These are phyloP conservation scores for Lichenostomus cassidix DNA, from an alignment of 2,113 vertebrate species.

Conservation along the genomic window DNA sequence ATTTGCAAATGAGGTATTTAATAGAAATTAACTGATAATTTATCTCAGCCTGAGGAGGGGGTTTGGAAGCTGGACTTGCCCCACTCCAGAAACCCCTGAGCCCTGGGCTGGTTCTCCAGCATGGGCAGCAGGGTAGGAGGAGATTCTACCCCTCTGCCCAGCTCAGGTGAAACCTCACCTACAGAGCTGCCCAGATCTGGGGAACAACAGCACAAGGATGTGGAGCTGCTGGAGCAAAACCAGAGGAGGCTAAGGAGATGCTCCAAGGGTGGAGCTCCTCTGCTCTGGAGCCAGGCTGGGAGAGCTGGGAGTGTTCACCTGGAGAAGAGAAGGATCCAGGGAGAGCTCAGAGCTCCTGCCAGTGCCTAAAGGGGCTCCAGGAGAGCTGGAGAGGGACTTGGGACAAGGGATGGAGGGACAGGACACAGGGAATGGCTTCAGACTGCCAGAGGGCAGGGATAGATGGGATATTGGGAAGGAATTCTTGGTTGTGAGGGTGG, in stretches of 20 bases:
- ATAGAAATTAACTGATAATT: not conserved
- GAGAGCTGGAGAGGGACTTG: not conserved
- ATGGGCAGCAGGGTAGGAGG: not conserved
- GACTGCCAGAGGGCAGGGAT: not conserved
- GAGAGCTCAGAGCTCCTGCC: too few species aligned
- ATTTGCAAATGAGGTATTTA: not conserved
- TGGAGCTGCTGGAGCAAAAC: not conserved
- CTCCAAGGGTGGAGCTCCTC: not conserved
- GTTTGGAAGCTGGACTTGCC: not conserved
- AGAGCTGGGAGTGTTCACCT: not conserved
- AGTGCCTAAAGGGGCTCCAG: not conserved
- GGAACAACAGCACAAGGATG: rapidly evolving
- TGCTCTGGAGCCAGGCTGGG: not conserved
- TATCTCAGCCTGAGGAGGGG: not conserved
- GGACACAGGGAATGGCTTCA: not conserved
- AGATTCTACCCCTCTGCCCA: not conserved
- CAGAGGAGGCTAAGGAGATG: not conserved
- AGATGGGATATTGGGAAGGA: not conserved
- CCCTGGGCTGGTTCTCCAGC: not conserved
- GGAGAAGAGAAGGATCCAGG: too few species aligned
- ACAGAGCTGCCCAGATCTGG: not conserved
- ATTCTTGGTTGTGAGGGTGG: rapidly evolving
- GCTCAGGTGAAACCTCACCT: not conserved
- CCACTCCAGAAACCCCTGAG: not conserved
- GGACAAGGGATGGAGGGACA: not conserved